phyloP scores from a whole-genome alignment of 1,140 invertebrate species.

The Anthonomus grandis region DNA sequence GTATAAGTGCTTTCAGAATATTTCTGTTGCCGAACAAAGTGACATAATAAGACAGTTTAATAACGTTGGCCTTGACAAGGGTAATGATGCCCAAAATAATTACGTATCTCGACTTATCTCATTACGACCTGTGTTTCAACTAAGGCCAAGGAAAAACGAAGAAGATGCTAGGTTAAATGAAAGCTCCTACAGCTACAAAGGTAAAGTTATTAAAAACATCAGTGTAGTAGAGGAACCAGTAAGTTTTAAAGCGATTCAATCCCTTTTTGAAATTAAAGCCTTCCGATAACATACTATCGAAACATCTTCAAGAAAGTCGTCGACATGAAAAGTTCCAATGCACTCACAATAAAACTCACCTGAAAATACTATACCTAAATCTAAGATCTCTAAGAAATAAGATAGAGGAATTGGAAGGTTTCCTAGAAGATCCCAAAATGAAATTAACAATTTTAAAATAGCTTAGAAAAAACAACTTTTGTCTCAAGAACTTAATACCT shows the following conservation, averaged over 20 bases:
- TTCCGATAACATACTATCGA: not conserved
- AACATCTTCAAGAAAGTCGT: not conserved
- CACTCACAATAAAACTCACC: no score
- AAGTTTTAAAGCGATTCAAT: not conserved
- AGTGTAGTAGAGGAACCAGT: not conserved
- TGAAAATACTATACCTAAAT: no score
- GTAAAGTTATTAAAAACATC: not conserved
- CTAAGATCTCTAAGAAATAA: no score
- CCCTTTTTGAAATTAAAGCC: not conserved
- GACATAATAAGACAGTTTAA: not conserved
- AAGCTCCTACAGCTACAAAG: not conserved
- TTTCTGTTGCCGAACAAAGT: not conserved
- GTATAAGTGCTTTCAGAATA: not conserved
- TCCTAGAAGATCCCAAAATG: no score
- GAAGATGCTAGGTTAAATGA: not conserved
- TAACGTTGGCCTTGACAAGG: not conserved
- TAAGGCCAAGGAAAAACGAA: not conserved
- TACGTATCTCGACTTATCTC: not conserved
- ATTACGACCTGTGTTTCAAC: not conserved
- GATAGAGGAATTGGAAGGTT: no score
- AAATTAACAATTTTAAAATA: no score
- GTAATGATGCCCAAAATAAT: not conserved
- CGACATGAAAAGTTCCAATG: no score
- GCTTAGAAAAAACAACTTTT: no score
- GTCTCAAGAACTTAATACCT: no score